A percentile compares a stretch with the other conserved stretches of the same genome.
These are phyloP conservation scores for Strongylocentrotus purpuratus DNA, from an alignment of 35 echinoderm and acorn worm species.

Conservation along the genomic window DNA sequence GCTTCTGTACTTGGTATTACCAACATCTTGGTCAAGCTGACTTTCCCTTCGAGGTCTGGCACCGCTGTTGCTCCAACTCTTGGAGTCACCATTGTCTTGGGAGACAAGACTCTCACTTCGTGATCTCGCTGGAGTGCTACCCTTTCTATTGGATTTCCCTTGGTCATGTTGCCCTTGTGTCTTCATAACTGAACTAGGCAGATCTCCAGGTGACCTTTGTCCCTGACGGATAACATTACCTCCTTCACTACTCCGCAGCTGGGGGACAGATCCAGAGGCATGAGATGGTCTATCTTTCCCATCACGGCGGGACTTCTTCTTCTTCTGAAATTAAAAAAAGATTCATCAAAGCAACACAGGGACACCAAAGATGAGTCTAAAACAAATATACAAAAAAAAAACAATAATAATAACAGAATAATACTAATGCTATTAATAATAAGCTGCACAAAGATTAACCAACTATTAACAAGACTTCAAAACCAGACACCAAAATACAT, in stretches of 20 bases:
- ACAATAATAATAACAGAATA: too few species aligned
- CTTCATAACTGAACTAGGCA: not conserved
- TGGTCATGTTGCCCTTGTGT: not conserved
- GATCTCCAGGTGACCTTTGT: not conserved
- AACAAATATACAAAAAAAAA: too few species aligned
- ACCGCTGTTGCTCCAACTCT: not conserved
- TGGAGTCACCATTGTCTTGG: not conserved
- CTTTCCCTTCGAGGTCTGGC: not conserved
- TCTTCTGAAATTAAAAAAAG: not conserved
- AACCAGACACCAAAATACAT: too few species aligned
- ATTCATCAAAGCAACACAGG: too few species aligned
- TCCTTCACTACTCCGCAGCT: not conserved
- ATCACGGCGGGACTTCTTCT: not conserved
- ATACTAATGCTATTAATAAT: too few species aligned
- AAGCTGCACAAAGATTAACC: too few species aligned
- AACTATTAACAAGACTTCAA: too few species aligned
- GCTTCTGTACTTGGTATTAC: not conserved
- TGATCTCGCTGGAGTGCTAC: not conserved
- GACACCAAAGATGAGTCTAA: too few species aligned
- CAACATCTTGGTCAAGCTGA: not conserved
- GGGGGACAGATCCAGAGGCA: not conserved
- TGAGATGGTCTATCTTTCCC: not conserved
- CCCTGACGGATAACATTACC: not conserved
- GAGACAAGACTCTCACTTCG: not conserved
- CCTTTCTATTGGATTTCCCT: not conserved